Base-by-base conservation (phyloP, 1,140 invertebrate genomes). In the Sarcophaga bullata region DNA sequence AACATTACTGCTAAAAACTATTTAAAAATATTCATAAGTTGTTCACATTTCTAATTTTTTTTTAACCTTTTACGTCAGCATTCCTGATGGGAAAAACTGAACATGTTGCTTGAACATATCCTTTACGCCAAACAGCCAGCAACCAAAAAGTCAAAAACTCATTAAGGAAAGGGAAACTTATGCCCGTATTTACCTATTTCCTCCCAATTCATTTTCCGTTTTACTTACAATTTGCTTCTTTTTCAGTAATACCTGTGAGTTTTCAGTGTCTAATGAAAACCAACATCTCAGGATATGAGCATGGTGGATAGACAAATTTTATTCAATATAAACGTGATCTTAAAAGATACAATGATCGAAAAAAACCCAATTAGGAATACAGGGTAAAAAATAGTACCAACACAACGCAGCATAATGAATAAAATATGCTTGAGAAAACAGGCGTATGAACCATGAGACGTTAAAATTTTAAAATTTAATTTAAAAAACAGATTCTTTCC, bases 101-200 rank as follows among this genome's bases (percentile, higher is more conserved):
- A 37, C 25, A 37, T 37, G 25, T 5, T 68, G 62, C n/a, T n/a
- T 19, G 19, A 68, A 68, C 17, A 68, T 19, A 68, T 17, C 62
- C 62, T 9, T n/a, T 8, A n/a, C n/a, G 62, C 19, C 17, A 68
- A 68, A 10, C 25, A 37, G 25, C 25, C 25, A 37, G 1, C 17
- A 68, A 68, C 62, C 62, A 68, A 68, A 68, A 68, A 68, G 62
- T 68, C 62, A 19, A 68, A 68, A 68, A 68, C 62, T 68, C 62
- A 68, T 68, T 17, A 68, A 68, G 62, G 62, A 68, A 68, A 68
- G 17, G 62, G 62, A 68, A 68, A 68, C 62, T 19, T 68, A 68
- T 68, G 62, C 19, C 19, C n/a, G 62, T 19, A 19, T 17, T n/a
- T 68, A 19, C 62, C 19, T 68, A 19, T 8, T 68, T 68, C 10